Conservation (phyloP, 2,888 invertebrate species). For the Chymomyza fuscimana region DNA sequence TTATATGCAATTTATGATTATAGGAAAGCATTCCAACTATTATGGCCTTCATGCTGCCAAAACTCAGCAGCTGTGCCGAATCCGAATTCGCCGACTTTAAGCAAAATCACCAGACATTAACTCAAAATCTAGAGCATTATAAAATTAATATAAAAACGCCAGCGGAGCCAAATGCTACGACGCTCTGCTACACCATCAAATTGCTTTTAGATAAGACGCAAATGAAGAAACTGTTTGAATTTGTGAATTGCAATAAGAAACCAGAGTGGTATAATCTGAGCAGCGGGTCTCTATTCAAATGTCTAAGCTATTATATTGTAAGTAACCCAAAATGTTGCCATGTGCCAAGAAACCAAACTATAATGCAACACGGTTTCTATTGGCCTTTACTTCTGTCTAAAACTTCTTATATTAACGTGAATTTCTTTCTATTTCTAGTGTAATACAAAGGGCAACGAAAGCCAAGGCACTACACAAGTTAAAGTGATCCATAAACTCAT, state of each 20-base stretch:
- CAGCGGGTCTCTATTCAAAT: constrained; percentile 46
- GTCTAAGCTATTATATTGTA: constrained; percentile 60
- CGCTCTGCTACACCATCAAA: constrained; percentile 48
- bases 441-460: constrained; percentile 14
- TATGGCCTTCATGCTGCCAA: constrained; percentile 49
- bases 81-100: constrained; percentile 33
- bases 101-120: constrained; percentile 34
- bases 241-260: constrained; percentile 36
- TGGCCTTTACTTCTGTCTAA: too few species aligned
- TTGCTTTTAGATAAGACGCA: constrained; percentile 59
- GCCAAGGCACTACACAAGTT: constrained; percentile 13
- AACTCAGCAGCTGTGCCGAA: constrained; percentile 45
- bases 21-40: constrained; percentile 49
- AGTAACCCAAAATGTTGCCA: constrained; percentile 26
- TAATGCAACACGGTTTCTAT: too few species aligned
- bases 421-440: constrained; percentile 4
- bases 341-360: not conserved
- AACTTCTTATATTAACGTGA: too few species aligned
- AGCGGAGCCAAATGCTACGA: constrained; percentile 40
- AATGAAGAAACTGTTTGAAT: constrained; percentile 49
- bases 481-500: constrained; percentile 21
- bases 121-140: constrained; percentile 33
- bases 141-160: constrained; percentile 23
- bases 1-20: constrained; percentile 19
- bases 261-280: constrained; percentile 58